Base-by-base conservation (phyloP, 2,113 vertebrate species). In the Plestiodon gilberti region DNA sequence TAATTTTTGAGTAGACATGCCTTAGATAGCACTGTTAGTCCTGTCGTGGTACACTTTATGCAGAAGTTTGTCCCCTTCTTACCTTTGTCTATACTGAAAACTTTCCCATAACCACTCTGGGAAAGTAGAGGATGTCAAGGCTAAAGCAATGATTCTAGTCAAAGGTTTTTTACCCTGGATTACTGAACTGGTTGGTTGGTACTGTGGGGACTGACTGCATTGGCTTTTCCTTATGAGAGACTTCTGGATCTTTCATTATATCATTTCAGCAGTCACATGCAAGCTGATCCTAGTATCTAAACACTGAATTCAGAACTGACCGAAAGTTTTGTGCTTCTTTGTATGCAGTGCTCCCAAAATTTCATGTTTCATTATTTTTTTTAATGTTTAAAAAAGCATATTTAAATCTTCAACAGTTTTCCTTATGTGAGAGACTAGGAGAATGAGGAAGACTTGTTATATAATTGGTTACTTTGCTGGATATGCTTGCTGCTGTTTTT, bases 381-480 rank as follows among this genome's bases (percentile, higher is more conserved):
- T n/a, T n/a, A n/a, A n/a, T n/a, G n/a, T n/a, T n/a, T n/a, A n/a
- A n/a, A n/a, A n/a, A n/a, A n/a, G n/a, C n/a, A 14, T 67, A 40
- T 77, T 22, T 17, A 57, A 76, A 89, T 33, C 25, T 13, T 0
- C 28, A 86, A 1, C 30, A 40, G 1, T 83, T 89, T 89, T 76
- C 15, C 79, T 64, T 22, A n/a, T 38, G 0, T 57, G n/a, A 84
- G 85, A 75, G 65, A n/a, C n/a, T 55, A 83, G 15, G 2, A 65
- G n/a, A 0, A 1, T 1, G n/a, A 11, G 87, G 81, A 82, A 30
- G 62, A 90, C 90, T 91, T 90, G 86, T 85, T n/a, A n/a, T 90
- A 78, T 69, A 67, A 84, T 86, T 87, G 87, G 94, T 48, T 1
- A 0, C n/a, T n/a, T n/a, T 13, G 38, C 90, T 94, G 91, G 90